These are phyloP conservation scores for Phortica magna DNA, from an alignment of 2,888 invertebrate species.

Conservation along the genomic window DNA sequence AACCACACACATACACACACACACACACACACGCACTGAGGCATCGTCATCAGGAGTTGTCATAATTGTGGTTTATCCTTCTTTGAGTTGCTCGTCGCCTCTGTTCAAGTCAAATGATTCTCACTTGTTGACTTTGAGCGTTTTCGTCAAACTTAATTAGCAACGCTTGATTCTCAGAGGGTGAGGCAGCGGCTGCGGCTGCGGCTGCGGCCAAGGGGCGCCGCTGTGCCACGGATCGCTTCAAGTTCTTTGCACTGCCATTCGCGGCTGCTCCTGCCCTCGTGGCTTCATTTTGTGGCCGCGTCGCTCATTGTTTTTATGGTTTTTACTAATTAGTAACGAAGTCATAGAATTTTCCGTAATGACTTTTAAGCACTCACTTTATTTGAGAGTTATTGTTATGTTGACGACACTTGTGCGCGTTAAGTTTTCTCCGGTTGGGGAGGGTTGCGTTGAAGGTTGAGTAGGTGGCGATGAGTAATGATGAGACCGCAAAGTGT, in stretches of 20 bases:
- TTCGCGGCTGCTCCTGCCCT: slow-evolving; percentile 36
- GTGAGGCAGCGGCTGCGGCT: background rate
- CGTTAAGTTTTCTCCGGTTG: slow-evolving; percentile 16
- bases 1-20: background rate
- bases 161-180: background rate
- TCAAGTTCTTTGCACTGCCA: slow-evolving; percentile 31
- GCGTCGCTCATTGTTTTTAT: slow-evolving; percentile 70
- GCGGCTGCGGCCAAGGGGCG: background rate
- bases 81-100: slow-evolving; percentile 20
- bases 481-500: slow-evolving; percentile 51
- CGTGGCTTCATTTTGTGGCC: slow-evolving; percentile 33
- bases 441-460: slow-evolving; percentile 43
- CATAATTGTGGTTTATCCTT: slow-evolving; percentile 37
- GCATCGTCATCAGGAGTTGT: slow-evolving; percentile 37
- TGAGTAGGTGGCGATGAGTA: slow-evolving; percentile 49
- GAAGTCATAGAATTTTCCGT: slow-evolving; percentile 72
- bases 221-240: no score
- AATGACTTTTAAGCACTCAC: slow-evolving; percentile 62
- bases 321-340: slow-evolving; percentile 75
- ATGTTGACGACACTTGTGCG: slow-evolving; percentile 54
- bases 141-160: slow-evolving; percentile 69
- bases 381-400: slow-evolving; percentile 56
- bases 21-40: background rate
- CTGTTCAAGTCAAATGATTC: slow-evolving; percentile 49
- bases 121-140: slow-evolving; percentile 62